Evolutionary conservation across 2,113 vertebrate genomes (phyloP).

Genomic region (Chloropsis hardwickii): DNA sequence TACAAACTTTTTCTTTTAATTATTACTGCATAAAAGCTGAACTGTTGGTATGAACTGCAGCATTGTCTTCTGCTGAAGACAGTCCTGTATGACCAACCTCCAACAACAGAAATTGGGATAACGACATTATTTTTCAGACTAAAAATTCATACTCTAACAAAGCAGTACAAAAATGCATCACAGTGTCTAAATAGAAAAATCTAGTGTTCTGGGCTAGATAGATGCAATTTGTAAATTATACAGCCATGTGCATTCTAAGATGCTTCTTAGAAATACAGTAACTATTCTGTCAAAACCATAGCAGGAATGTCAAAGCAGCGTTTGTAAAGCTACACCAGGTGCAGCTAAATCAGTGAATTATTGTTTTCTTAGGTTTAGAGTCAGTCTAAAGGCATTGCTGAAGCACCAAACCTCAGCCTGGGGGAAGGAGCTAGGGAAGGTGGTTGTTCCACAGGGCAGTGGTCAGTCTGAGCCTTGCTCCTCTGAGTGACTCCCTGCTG

Average conservation of each 20-base stretch:
- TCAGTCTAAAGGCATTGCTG: background rate
- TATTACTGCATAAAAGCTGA: background rate
- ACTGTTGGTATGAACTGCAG: background rate
- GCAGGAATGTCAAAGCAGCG: background rate
- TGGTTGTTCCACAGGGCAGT: background rate
- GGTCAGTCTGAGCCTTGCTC: background rate
- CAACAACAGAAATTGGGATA: background rate
- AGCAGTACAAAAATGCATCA: background rate
- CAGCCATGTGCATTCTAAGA: background rate
- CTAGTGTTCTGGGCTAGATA: background rate
- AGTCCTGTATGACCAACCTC: background rate
- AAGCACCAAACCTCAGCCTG: background rate
- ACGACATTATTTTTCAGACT: background rate
- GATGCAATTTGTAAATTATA: background rate
- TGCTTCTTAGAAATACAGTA: background rate
- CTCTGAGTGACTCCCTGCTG: background rate
- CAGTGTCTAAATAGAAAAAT: background rate
- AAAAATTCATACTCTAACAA: background rate
- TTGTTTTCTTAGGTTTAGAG: background rate
- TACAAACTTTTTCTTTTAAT: constrained; percentile 15
- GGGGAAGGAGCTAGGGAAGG: background rate
- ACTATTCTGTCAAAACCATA: background rate
- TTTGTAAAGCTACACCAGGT: background rate
- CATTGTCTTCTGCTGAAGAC: background rate
- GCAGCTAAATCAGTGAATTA: background rate